Percentiles rank a stretch among this genome's conserved stretches.
Evolutionary conservation across 2,113 vertebrate species (phyloP).

Genomic region (Zonotrichia leucophrys): DNA sequence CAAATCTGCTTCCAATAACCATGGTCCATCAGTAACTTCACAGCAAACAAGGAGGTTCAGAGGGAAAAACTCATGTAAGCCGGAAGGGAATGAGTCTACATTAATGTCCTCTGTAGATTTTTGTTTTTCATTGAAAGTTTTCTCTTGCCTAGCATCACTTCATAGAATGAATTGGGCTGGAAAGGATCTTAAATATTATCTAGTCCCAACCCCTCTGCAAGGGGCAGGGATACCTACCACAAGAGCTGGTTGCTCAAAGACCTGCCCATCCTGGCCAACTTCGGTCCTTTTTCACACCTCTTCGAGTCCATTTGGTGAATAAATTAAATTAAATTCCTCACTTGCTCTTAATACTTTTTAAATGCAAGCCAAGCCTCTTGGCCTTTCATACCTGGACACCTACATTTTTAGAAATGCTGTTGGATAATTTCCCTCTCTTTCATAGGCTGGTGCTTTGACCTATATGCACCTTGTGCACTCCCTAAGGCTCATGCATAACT

Average conservation of each 20-base stretch:
- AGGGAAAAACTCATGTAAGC: not conserved
- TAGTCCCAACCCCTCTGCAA: not conserved
- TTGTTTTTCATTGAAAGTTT: not conserved
- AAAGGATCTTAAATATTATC: not conserved
- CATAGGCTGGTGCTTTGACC: conserved; percentile 23
- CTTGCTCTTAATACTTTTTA: conserved; percentile 16
- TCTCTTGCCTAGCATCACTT: not conserved
- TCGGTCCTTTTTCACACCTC: not conserved
- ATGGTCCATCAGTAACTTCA: not conserved
- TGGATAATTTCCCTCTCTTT: not conserved
- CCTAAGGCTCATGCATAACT: conserved; percentile 50
- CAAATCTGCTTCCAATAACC: not conserved
- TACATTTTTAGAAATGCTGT: not conserved
- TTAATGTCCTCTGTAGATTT: not conserved
- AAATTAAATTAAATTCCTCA: conserved; percentile 28
- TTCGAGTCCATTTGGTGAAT: conserved; percentile 4
- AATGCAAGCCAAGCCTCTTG: conserved; percentile 29
- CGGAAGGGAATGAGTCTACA: not conserved
- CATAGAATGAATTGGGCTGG: not conserved
- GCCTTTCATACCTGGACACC: conserved; percentile 2
- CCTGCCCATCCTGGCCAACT: not conserved
- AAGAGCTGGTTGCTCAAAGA: not conserved
- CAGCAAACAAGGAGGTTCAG: not conserved
- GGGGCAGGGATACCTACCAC: not conserved
- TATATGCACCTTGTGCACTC: not conserved